Evolutionary conservation across 2,113 vertebrate genomes (phyloP), one percentile per base, ranked within the genome.

Genomic region (Nymphicus hollandicus): DNA sequence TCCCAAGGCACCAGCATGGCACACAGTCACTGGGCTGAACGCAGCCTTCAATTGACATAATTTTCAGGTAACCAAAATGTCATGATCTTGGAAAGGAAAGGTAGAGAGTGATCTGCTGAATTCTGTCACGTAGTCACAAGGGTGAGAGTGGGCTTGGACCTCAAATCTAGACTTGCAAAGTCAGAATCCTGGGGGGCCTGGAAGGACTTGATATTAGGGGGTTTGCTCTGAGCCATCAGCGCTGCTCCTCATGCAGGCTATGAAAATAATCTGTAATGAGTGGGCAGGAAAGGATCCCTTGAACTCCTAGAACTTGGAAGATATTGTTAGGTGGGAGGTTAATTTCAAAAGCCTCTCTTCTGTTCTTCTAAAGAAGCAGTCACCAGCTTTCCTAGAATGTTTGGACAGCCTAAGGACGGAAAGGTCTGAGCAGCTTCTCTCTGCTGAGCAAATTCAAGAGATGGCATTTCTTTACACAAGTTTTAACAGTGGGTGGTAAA

Each of bases 401-500:
- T 85, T 80, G 63, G 52, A 53, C 49, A 77, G 66, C n/a, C n/a
- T 15, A 41, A 61, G 33, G 35, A 77, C 43, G 44, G 52, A 68
- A 83, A 90, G 22, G 16, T 88, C 74, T 76, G 81, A 88, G 61
- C 61, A 52, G 66, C n/a, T 89, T 65, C 91, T 77, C 44, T 71
- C 52, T 52, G 52, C 60, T 0, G 1, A 65, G 69, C 39, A 73
- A 84, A 66, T 52, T 55, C 37, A 43, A 33, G 76, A 73, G 88
- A 29, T 1, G 1, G 35, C 4, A 8, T 74, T 95, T 89, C 64
- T 86, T 92, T 52, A 50, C 4, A 5, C 29, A 27, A 35, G 55
- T 88, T 88, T 78, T 81, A 90, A 33, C 88, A 79, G 89, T 77
- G 81, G 85, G 82, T 88, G 63, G 85, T 86, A 91, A 93, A 92